These are phyloP conservation scores for Ephialtes manifestator DNA, from an alignment of 2,888 invertebrate genomes.

Conservation along the genomic window DNA sequence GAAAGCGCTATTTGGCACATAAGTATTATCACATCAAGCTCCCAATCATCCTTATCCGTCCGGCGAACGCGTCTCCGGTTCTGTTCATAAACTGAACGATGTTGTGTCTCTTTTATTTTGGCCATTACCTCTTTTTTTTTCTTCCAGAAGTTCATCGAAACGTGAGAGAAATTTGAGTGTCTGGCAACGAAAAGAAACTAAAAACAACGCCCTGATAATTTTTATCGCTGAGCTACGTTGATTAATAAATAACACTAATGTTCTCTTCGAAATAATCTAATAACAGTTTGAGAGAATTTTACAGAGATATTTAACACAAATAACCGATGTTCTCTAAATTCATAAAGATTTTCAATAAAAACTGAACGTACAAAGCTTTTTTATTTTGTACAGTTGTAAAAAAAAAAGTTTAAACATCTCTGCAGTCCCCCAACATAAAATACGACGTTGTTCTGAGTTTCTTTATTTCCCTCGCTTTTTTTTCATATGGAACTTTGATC, in stretches of 20 bases:
- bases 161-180: conserved; percentile 39
- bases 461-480: conserved; percentile 41
- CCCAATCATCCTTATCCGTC: conserved; percentile 74
- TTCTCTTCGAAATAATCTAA: conserved; percentile 74
- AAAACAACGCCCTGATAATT: conserved; percentile 74
- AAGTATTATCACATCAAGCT: conserved; percentile 84
- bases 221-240: conserved; percentile 76
- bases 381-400: neutral
- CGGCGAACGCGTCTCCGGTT: conserved; percentile 64
- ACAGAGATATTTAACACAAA: neutral
- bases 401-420: neutral
- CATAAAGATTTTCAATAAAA: neutral
- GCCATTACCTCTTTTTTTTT: conserved; percentile 2
- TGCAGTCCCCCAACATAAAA: conserved; percentile 5
- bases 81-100: conserved; percentile 55
- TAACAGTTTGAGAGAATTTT: conserved; percentile 76
- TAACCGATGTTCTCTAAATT: neutral
- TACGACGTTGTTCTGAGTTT: conserved; percentile 46
- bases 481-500: conserved; percentile 34
- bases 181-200: conserved; percentile 64
- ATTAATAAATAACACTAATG: conserved; percentile 81
- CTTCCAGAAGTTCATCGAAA: conserved; percentile 27
- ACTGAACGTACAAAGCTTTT: neutral
- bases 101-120: conserved; percentile 46
- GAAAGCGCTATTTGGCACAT: conserved; percentile 85